Percentiles rank a stretch among this genome's conserved stretches.
Evolutionary conservation across 2,113 vertebrate species (phyloP).

Genomic region (Myanophis thanlyinensis): DNA sequence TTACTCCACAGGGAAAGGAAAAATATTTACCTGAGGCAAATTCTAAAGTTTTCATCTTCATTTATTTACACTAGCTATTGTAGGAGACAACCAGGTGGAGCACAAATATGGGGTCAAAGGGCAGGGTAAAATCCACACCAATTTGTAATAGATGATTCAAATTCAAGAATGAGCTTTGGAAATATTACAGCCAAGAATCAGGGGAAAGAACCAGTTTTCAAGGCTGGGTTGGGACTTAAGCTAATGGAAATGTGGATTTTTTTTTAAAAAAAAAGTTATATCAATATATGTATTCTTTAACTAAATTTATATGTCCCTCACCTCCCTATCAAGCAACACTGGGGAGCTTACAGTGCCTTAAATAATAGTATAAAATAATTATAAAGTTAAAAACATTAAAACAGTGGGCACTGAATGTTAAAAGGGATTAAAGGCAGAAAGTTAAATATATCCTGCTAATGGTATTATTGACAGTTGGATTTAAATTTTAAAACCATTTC

Average conservation of each 20-base stretch:
- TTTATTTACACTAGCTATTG: background rate
- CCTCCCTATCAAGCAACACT: background rate
- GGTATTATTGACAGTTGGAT: background rate
- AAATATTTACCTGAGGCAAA: background rate
- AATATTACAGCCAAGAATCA: background rate
- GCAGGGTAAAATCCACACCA: background rate
- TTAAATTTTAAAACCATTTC: background rate
- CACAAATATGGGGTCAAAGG: background rate
- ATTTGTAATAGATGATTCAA: background rate
- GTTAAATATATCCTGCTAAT: background rate
- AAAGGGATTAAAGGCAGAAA: background rate
- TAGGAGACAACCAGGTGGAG: background rate
- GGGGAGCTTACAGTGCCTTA: background rate
- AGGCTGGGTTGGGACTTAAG: background rate
- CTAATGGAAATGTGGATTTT: background rate
- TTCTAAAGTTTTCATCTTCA: background rate
- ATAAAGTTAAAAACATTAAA: background rate
- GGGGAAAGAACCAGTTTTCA: background rate
- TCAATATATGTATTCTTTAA: background rate
- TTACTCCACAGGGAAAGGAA: background rate
- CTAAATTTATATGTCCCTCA: background rate
- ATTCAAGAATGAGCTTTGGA: background rate
- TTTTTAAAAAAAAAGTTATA: background rate
- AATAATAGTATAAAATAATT: background rate
- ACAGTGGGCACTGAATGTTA: background rate